A percentile compares a stretch with the other conserved stretches of the same genome.
These are phyloP conservation scores for Centropus unirufus DNA, from an alignment of 2,113 vertebrate species.

Conservation along the genomic window DNA sequence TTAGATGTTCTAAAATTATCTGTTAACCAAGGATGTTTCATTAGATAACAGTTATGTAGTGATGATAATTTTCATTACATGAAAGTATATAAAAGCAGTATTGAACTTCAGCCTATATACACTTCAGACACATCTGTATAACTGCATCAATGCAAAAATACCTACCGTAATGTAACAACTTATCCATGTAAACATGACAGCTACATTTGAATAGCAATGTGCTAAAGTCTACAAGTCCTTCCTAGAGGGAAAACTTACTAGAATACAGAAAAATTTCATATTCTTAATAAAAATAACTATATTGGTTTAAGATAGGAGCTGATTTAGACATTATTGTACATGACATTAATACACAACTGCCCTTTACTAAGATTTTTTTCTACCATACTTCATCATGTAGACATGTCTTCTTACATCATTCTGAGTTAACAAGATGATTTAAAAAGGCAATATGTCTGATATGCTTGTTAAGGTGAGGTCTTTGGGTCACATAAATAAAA, in stretches of 20 bases:
- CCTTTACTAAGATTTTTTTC: background rate
- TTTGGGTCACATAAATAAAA: background rate
- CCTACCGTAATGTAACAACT: background rate
- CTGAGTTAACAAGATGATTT: background rate
- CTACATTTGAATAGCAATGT: background rate
- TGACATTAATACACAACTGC: background rate
- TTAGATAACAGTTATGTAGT: background rate
- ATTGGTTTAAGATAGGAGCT: background rate
- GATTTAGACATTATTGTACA: background rate
- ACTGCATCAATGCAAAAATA: background rate
- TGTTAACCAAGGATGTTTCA: background rate
- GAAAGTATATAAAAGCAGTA: background rate
- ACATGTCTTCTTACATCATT: background rate
- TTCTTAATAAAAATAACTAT: background rate
- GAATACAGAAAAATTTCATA: background rate
- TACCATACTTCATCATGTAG: background rate
- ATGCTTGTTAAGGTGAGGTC: background rate
- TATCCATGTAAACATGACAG: background rate
- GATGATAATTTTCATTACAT: background rate
- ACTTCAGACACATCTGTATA: background rate
- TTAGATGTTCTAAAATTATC: conserved; percentile 14
- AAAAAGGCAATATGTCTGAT: background rate
- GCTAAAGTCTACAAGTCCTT: background rate
- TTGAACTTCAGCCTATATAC: background rate
- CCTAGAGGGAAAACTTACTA: background rate